Conservation (phyloP, 2,797 vertebrate genomes). For the Amblyraja radiata region DNA sequence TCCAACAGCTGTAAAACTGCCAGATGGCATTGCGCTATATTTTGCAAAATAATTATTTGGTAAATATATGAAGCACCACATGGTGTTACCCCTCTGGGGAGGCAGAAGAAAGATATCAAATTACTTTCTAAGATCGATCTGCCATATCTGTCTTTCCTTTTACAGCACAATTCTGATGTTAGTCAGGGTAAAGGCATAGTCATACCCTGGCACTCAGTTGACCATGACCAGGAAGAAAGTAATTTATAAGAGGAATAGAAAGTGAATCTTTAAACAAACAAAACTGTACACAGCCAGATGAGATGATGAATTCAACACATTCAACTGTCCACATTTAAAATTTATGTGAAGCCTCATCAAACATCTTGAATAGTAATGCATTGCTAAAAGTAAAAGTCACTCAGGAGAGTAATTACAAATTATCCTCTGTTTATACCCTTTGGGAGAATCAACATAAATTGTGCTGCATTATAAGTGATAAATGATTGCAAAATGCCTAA, state of each 20-base stretch:
- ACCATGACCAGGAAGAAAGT: neutral
- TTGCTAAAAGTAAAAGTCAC: conserved; percentile 25
- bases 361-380: conserved; percentile 31
- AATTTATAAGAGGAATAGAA: neutral
- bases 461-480: conserved; percentile 28
- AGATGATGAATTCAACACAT: conserved; percentile 29
- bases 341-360: conserved; percentile 16
- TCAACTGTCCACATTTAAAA: conserved; percentile 33
- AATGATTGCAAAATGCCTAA: conserved; percentile 33
- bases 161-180: neutral
- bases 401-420: conserved; percentile 31
- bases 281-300: neutral
- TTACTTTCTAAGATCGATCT: neutral
- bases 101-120: neutral
- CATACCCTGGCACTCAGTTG: neutral
- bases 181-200: neutral
- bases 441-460: conserved; percentile 36
- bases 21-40: conserved; percentile 4
- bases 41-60: conserved; percentile 23
- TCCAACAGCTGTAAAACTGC: neutral
- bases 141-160: neutral
- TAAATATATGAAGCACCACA: neutral
- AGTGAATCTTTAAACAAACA: neutral
- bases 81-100: neutral
- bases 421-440: conserved; percentile 22